Percentiles rank a stretch among this genome's conserved stretches.
Evolutionary conservation across 2,888 invertebrate genomes (phyloP).

Genomic region (Amphipyra berbera): DNA sequence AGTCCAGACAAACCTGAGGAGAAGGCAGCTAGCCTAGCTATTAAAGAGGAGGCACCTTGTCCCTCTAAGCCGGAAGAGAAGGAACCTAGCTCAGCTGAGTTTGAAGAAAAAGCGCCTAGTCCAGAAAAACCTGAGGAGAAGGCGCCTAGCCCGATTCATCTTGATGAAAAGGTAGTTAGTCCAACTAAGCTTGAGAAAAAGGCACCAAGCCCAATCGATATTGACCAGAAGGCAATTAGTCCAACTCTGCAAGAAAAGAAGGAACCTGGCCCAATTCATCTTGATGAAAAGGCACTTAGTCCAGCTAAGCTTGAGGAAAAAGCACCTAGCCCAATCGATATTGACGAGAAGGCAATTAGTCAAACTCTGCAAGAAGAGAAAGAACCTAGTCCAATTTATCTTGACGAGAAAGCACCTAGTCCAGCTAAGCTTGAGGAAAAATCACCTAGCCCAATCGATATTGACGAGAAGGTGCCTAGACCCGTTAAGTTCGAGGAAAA

Average conservation of each 20-base stretch:
- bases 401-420: slow-evolving; percentile 6
- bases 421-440: slow-evolving; percentile 15
- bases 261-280: background rate
- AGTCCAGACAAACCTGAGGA: background rate
- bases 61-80: background rate
- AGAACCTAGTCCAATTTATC: slow-evolving; percentile 4
- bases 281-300: slow-evolving; percentile 5
- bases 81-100: background rate
- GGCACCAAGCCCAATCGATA: background rate
- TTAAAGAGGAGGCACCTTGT: slow-evolving; percentile 16
- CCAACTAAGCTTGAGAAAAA: background rate
- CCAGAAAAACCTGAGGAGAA: slow-evolving; percentile 17
- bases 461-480: slow-evolving; percentile 5
- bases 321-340: background rate
- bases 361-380: background rate
- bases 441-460: slow-evolving; percentile 1
- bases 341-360: slow-evolving; percentile 2
- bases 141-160: slow-evolving; percentile 6
- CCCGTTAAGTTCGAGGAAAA: slow-evolving; percentile 12
- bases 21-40: slow-evolving; percentile 11
- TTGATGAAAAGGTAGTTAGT: background rate
- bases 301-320: slow-evolving; percentile 10
- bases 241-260: slow-evolving; percentile 62
- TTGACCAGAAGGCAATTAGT: background rate
- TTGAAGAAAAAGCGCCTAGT: slow-evolving; percentile 14